phyloP scores from a whole-genome alignment of 1,140 invertebrate species.

The Papilio polyxenes region DNA sequence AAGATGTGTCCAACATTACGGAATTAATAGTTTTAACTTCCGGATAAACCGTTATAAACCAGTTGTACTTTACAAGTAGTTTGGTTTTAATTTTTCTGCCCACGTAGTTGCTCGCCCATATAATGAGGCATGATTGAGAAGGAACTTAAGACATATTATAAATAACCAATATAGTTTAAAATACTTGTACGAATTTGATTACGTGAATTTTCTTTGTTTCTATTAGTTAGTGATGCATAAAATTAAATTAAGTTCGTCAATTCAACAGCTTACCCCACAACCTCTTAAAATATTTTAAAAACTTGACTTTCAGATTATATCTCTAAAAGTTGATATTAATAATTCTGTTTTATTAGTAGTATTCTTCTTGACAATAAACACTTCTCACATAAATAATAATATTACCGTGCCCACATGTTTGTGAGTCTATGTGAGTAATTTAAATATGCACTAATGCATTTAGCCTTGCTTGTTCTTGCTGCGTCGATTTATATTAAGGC shows the following conservation, averaged over 20 bases:
- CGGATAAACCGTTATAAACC: slow-evolving; percentile 15
- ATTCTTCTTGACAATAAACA: neutral
- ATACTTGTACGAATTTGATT: neutral
- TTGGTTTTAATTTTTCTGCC: neutral
- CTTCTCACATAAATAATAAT: slow-evolving; percentile 9
- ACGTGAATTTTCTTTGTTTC: too few relatives aligned
- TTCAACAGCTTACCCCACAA: too few relatives aligned
- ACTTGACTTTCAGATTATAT: too few relatives aligned
- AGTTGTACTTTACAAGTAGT: neutral
- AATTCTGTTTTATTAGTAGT: neutral
- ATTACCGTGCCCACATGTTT: slow-evolving; percentile 25
- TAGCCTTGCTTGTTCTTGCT: slow-evolving; percentile 26
- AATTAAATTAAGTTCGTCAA: neutral
- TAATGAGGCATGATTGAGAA: neutral
- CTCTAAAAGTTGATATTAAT: too few relatives aligned
- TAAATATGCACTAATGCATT: slow-evolving; percentile 35
- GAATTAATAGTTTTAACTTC: slow-evolving; percentile 21
- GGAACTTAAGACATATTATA: neutral
- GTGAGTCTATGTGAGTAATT: slow-evolving; percentile 20
- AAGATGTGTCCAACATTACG: slow-evolving; percentile 5
- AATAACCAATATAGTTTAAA: too few relatives aligned
- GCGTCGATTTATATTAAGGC: slow-evolving; percentile 29
- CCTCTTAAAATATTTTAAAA: too few relatives aligned
- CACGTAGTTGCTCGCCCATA: neutral
- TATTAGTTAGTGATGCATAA: too few relatives aligned